Percentiles rank a stretch among this genome's conserved stretches.
Evolutionary conservation across 2,797 vertebrate species (phyloP).

Genomic region (Clarias fuscus): DNA sequence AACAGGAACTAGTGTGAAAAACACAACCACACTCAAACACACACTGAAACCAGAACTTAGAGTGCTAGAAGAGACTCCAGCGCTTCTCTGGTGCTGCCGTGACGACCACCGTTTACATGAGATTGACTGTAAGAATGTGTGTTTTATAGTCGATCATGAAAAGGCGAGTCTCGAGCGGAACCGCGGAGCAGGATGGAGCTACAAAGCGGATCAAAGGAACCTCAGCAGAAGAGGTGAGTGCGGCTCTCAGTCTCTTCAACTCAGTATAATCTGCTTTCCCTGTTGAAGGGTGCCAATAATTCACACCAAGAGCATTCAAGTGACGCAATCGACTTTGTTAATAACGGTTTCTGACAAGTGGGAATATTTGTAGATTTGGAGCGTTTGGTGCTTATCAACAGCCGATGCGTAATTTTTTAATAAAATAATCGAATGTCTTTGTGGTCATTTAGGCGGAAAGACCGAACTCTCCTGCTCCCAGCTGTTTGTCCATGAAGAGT

Average conservation of each 20-base stretch:
- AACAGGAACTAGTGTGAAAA: too few relatives aligned
- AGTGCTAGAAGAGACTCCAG: too few relatives aligned
- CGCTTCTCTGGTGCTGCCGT: too few relatives aligned
- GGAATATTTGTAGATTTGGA: too few relatives aligned
- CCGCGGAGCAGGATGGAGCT: neutral
- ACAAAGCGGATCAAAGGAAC: neutral
- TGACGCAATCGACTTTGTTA: too few relatives aligned
- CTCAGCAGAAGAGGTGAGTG: neutral
- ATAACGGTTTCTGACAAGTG: too few relatives aligned
- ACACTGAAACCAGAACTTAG: too few relatives aligned
- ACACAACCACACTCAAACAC: too few relatives aligned
- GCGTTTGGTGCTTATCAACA: too few relatives aligned
- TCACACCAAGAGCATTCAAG: too few relatives aligned
- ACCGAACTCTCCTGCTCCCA: constrained; percentile 2
- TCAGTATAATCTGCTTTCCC: neutral
- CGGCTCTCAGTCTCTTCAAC: neutral
- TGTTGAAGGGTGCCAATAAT: neutral
- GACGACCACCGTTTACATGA: neutral
- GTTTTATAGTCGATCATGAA: neutral
- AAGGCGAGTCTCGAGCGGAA: neutral
- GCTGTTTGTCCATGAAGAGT: constrained; percentile 29
- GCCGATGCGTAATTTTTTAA: neutral
- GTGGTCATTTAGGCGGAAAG: neutral
- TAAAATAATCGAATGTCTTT: neutral
- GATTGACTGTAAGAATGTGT: neutral